These are phyloP conservation scores for Agrochola lota DNA, from an alignment of 2,888 invertebrate species.

Conservation along the genomic window DNA sequence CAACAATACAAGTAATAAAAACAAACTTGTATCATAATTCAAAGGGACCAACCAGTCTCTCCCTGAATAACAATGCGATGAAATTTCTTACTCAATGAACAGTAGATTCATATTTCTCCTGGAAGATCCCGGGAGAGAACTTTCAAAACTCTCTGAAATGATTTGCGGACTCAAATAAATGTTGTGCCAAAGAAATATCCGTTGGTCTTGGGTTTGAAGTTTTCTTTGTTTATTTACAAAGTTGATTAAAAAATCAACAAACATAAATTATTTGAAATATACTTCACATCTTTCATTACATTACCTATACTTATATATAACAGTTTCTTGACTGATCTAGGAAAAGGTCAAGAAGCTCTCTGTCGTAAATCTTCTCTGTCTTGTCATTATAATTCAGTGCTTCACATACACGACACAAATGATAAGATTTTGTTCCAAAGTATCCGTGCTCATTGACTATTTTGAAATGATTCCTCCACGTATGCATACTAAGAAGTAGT, in stretches of 20 bases:
- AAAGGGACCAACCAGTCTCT: slow-evolving; percentile 70
- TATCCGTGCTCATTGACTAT: slow-evolving; percentile 93
- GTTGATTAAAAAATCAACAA: neutral
- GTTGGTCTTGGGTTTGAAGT: slow-evolving; percentile 32
- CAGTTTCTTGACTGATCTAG: slow-evolving; percentile 66
- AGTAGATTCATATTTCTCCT: slow-evolving; percentile 74
- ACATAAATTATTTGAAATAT: neutral
- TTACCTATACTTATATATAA: neutral
- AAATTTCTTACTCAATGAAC: slow-evolving; percentile 79
- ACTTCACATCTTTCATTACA: neutral
- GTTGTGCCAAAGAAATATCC: slow-evolving; percentile 51
- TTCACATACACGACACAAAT: slow-evolving; percentile 92
- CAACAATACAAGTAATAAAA: slow-evolving; percentile 73
- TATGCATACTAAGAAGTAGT: slow-evolving; percentile 86
- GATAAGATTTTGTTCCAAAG: slow-evolving; percentile 90
- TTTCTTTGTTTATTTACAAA: slow-evolving; percentile 34
- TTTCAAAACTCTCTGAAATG: slow-evolving; percentile 72
- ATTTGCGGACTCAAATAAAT: slow-evolving; percentile 66
- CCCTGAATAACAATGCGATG: slow-evolving; percentile 78
- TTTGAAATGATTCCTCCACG: slow-evolving; percentile 91
- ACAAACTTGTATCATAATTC: slow-evolving; percentile 80
- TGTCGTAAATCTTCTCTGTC: slow-evolving; percentile 70
- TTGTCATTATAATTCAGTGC: slow-evolving; percentile 91
- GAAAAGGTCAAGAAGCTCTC: slow-evolving; percentile 68
- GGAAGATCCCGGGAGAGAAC: slow-evolving; percentile 68